Conservation (phyloP, 2,113 vertebrate species). For the Centropus unirufus region DNA sequence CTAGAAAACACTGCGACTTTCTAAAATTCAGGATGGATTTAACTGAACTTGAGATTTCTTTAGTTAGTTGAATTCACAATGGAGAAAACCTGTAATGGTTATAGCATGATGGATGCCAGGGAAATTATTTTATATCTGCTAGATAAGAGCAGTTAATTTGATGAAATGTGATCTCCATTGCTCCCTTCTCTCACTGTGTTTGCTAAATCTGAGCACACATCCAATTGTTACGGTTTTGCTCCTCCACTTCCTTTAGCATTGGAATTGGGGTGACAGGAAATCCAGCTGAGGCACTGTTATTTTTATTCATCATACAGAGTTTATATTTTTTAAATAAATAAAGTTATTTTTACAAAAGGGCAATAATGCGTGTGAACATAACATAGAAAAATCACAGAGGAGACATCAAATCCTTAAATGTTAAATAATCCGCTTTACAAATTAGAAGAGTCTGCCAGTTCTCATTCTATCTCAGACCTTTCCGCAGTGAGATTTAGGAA, state of each 20-base stretch:
- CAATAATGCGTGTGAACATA: conserved; percentile 60
- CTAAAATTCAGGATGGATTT: background rate
- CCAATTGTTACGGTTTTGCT: conserved; percentile 30
- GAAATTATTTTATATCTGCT: conserved; percentile 35
- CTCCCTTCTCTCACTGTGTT: background rate
- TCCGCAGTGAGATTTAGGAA: background rate
- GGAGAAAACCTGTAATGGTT: background rate
- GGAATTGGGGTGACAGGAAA: conserved; percentile 6
- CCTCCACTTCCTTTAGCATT: background rate
- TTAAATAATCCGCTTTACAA: conserved; percentile 44
- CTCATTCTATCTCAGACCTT: background rate
- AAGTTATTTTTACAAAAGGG: conserved; percentile 63
- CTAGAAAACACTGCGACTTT: background rate
- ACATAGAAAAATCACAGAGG: conserved; percentile 48
- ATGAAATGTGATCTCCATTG: conserved; percentile 29
- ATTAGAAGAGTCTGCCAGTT: background rate
- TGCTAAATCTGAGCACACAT: conserved; percentile 38
- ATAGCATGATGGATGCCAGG: conserved; percentile 17
- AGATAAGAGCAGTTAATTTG: conserved; percentile 13
- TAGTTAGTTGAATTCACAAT: background rate
- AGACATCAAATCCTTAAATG: conserved; percentile 46
- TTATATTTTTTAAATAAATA: conserved; percentile 63
- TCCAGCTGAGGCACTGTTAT: conserved; percentile 19
- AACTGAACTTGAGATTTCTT: background rate
- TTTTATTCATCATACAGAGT: conserved; percentile 25